Base-by-base conservation (phyloP, 1,140 invertebrate genomes). In the Gonatopus flavifemur region DNA sequence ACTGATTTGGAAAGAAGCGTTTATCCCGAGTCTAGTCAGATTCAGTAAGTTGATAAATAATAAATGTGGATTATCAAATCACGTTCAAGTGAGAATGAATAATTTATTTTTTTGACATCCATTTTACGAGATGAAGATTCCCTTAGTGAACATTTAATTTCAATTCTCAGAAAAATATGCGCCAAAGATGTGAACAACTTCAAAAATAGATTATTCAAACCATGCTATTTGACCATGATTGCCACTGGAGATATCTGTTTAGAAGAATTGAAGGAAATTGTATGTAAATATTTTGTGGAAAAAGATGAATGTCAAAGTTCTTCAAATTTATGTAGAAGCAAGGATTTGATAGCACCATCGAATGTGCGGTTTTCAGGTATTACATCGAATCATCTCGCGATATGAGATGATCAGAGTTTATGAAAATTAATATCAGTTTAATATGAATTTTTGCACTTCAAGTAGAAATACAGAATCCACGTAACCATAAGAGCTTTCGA, bases 1-100 rank as follows among this genome's bases (percentile, higher is more conserved):
- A 67, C 60, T 15, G 43, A 37, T 8, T 44, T 67, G 25, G 43
- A 24, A 3, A 64, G 48, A 22, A 62, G 65, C 24, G 25, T 67
- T 12, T 61, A 59, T 40, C 53, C 63, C 8, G 41, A 53, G 13
- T 54, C 51, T 18, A 32, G 44, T 15, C n/a, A 35, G 24, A 49
- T 67, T 22, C 46, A 39, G 64, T 67, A 41, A 39, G 42, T 55
- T 41, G 0, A 43, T 24, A 3, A 42, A 28, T 24, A 13, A 21
- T 28, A 35, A 31, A 43, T 28, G 13, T n/a, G 10, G 20, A 37
- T 46, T 41, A 31, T 19, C 4, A 16, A 22, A 21, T 37, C n/a
- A n/a, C n/a, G n/a, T n/a, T n/a, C n/a, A n/a, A n/a, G n/a, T n/a
- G n/a, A n/a, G n/a, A 16, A 13, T 49, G 9, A 9, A 22, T 32